Evolutionary conservation across 2,888 invertebrate species (phyloP), one percentile per base, ranked within the genome.

Genomic region (Brenthis daphne): DNA sequence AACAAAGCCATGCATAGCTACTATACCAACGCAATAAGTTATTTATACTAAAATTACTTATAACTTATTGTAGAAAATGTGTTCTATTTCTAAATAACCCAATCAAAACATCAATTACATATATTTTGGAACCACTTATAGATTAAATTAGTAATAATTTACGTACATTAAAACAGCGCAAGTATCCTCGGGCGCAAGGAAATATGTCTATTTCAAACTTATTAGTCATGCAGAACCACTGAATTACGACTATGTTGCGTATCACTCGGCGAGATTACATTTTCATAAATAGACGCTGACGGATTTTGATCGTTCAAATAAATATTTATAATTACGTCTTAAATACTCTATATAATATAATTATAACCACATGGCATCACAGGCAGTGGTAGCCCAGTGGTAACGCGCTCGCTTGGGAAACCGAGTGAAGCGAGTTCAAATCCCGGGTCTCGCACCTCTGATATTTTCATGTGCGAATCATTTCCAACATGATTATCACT

Each of bases 171-270:
- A 84, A 86, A 80, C 83, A 80, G 79, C 82, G 82, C 79, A 81
- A 70, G 73, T 66, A 71, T 70, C 73, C 75, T 75, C 73, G 78
- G 76, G 76, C 77, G 77, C 77, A 79, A 78, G 80, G 82, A 82
- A 82, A 82, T 82, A 85, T 85, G 80, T 78, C 84, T 85, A 82
- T 83, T 82, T 84, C 78, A 83, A 70, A 74, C 68, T 68, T 65
- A 64, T 61, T 65, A 61, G 61, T 69, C 65, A 69, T 61, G 37
- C 20, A 20, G 47, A 61, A 20, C 60, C 56, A 33, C 56, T 56
- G 50, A 56, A 63, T 56, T 67, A 67, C 55, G 48, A 60, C 50
- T 60, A 16, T 54, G 48, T 68, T 58, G 55, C 65, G 48, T 61
- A 43, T 57, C 33, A 20, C 33, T 16, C 54, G 48, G 29, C 29